Base-by-base conservation (phyloP, 2,113 vertebrate species). In the Pao palembangensis region DNA sequence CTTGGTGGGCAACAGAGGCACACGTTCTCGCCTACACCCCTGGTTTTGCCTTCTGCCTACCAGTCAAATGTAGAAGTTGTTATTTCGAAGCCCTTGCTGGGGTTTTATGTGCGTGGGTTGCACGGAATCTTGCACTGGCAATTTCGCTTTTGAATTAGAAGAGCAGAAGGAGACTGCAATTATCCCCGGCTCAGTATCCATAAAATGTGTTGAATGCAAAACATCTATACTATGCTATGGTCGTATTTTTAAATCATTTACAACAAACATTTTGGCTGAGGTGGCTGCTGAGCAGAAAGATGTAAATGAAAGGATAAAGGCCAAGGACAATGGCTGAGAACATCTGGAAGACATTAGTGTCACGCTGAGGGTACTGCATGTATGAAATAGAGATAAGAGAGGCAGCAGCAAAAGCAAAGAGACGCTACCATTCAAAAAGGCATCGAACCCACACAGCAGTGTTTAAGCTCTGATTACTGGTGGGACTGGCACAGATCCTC, bases 401-500 rank as follows among this genome's bases (percentile, higher is more conserved):
- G 12, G 43, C 43, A 15, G 43, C 16, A 17, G 43, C 43, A 44
- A 62, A 73, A 49, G 67, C 71, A 70, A 64, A 20, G 42, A 72
- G 57, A 69, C 58, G 51, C 66, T 71, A 8, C 34, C 34, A 12
- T 38, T 12, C 8, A 38, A 72, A 71, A 71, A n/a, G 47, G 18
- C n/a, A 20, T 5, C 66, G 61, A 50, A 48, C 41, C 49, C 53
- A 57, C 65, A 71, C 71, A 67, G 62, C 72, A 50, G 64, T 80
- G 76, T 79, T 71, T 71, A 74, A 79, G 77, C 78, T 69, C 67
- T 68, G 71, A 71, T 82, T 74, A 74, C 77, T 66, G 47, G 71
- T 73, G 74, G 67, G 71, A 69, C 74, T 86, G 83, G 82, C 85
- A 72, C 73, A 55, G 64, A 73, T 83, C 75, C 71, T 77, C 61